phyloP scores from a whole-genome alignment of 2,888 invertebrate genomes.

The Drosophila niveifrons region DNA sequence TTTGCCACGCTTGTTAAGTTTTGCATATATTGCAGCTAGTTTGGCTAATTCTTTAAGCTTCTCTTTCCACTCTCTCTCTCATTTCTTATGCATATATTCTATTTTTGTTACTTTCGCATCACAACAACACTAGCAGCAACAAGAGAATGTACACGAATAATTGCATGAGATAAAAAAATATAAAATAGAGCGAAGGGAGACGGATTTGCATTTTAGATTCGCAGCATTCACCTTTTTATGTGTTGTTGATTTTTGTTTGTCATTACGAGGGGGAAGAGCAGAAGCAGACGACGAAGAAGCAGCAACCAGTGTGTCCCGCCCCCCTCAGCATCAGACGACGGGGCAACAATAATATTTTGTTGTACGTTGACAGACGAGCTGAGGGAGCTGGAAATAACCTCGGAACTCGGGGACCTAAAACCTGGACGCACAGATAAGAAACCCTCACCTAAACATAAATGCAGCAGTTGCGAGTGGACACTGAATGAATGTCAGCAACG shows the following conservation, averaged over 20 bases:
- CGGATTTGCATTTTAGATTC: slow-evolving; percentile 83
- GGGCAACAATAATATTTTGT: slow-evolving; percentile 62
- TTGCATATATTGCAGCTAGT: slow-evolving; percentile 16
- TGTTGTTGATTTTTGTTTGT: slow-evolving; percentile 77
- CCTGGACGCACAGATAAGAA: slow-evolving; percentile 58
- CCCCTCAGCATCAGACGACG: not conserved
- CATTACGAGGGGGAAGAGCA: slow-evolving; percentile 51
- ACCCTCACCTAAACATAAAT: slow-evolving; percentile 44
- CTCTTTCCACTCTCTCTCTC: not conserved
- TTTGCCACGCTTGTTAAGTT: not conserved
- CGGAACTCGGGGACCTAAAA: slow-evolving; percentile 35
- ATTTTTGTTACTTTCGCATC: slow-evolving; percentile 23
- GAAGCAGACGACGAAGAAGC: not conserved
- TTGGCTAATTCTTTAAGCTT: slow-evolving; percentile 27
- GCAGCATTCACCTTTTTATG: slow-evolving; percentile 61
- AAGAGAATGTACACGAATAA: slow-evolving; percentile 76
- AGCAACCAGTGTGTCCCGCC: not conserved
- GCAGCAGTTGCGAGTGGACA: slow-evolving; percentile 62
- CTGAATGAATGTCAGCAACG: slow-evolving; percentile 72
- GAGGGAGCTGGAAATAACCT: slow-evolving; percentile 52
- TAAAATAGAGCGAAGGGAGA: not conserved
- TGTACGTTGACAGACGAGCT: slow-evolving; percentile 69
- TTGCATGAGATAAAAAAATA: slow-evolving; percentile 81
- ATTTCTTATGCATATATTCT: slow-evolving; percentile 32
- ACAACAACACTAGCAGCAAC: slow-evolving; percentile 6